phyloP scores from a whole-genome alignment of 2,113 vertebrate species.

The Cathartes aura region DNA sequence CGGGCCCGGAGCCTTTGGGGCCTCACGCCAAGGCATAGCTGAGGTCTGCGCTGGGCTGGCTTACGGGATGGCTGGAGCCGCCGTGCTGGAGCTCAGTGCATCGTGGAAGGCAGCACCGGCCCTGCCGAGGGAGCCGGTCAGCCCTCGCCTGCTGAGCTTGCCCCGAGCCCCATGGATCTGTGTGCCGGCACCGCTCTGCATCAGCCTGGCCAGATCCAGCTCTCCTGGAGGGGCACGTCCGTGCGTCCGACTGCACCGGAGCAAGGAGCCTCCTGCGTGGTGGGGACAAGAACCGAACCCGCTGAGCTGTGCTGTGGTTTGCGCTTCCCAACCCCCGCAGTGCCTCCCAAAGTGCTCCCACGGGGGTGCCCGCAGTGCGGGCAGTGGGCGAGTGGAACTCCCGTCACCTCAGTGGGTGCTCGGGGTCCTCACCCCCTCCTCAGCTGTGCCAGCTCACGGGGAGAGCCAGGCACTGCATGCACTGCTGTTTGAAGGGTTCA shows the following conservation, averaged over 20 bases:
- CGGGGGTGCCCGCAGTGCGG: fast-evolving
- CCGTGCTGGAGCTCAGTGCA: background rate
- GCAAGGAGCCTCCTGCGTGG: background rate
- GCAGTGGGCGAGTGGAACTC: background rate
- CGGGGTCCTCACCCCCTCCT: background rate
- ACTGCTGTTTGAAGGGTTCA: background rate
- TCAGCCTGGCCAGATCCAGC: fast-evolving
- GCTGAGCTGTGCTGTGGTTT: background rate
- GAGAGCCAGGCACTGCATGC: background rate
- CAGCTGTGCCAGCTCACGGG: background rate
- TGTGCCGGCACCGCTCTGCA: fast-evolving
- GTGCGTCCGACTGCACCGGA: fast-evolving
- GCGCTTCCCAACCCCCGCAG: fast-evolving
- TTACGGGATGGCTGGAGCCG: background rate
- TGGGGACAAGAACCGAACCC: fast-evolving
- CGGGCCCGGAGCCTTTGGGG: background rate
- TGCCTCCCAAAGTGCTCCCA: fast-evolving
- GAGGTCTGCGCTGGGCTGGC: background rate
- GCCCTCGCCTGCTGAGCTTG: background rate
- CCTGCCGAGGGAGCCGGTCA: fast-evolving
- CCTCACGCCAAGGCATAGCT: background rate
- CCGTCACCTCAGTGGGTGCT: fast-evolving
- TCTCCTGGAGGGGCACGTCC: fast-evolving
- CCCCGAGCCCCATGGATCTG: background rate
- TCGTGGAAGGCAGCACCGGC: fast-evolving